Conservation (phyloP, 2,888 invertebrate genomes). For the Caenorhabditis afra region DNA sequence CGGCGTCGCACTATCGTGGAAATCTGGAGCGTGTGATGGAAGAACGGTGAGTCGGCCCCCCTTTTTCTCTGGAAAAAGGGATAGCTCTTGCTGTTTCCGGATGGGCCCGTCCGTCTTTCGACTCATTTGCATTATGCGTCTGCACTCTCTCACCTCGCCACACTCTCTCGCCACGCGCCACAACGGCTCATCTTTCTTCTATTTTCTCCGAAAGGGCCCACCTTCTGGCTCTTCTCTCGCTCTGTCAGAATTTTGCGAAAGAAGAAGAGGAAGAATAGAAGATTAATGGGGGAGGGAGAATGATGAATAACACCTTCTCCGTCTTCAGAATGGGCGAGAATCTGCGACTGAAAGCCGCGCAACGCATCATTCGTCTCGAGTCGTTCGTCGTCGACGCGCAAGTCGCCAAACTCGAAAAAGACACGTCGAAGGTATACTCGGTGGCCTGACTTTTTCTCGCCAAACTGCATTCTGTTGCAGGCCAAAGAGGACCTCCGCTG, state of each 20-base stretch:
- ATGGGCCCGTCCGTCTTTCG: conserved; percentile 41
- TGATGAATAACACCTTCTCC: too few species aligned
- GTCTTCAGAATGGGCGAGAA: conserved; percentile 73
- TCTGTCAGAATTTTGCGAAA: conserved; percentile 21
- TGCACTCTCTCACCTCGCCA: conserved; percentile 2
- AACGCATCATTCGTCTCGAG: conserved; percentile 77
- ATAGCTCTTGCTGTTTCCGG: too few species aligned
- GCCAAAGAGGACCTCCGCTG: conserved; percentile 75
- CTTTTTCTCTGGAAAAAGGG: too few species aligned
- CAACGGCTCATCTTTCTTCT: conserved; percentile 49
- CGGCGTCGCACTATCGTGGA: conserved; percentile 74
- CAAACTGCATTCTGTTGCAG: conserved; percentile 23
- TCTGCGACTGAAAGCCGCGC: conserved; percentile 75
- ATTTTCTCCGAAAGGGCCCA: conserved; percentile 27
- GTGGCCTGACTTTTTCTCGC: too few species aligned
- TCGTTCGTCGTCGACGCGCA: conserved; percentile 77
- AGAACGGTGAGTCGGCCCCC: conserved; percentile 69
- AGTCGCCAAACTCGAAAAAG: conserved; percentile 76
- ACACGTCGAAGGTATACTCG: conserved; percentile 58
- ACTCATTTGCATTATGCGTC: conserved; percentile 43
- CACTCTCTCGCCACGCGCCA: conserved; percentile 17
- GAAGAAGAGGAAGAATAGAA: conserved; percentile 10
- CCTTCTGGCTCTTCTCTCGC: conserved; percentile 35
- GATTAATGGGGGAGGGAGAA: not conserved
- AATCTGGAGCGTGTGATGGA: conserved; percentile 71